These are phyloP conservation scores for Xenopus laevis DNA, from an alignment of 2,113 vertebrate species.

Conservation along the genomic window DNA sequence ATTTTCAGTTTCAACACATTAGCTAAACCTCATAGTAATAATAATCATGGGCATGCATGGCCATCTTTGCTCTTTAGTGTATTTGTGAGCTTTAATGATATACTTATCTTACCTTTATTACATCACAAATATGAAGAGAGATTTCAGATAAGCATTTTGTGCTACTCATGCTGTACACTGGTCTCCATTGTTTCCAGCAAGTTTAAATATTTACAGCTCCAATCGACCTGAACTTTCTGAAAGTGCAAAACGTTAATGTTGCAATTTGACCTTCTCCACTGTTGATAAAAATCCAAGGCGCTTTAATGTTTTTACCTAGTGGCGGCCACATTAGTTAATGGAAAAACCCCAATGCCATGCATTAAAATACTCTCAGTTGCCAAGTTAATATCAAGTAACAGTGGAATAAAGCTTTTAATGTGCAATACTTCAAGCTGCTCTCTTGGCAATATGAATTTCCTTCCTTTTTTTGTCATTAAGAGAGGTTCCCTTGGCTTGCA, in stretches of 20 bases:
- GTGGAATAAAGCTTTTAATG: background rate
- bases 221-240: background rate
- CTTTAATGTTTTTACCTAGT: constrained; percentile 12
- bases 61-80: too few relatives aligned
- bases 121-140: background rate
- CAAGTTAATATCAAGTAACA: constrained; percentile 29
- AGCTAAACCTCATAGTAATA: too few relatives aligned
- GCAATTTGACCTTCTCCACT: constrained; percentile 2
- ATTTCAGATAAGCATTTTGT: background rate
- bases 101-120: too few relatives aligned
- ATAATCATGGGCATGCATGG: too few relatives aligned
- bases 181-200: background rate
- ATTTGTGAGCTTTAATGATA: too few relatives aligned
- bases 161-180: background rate
- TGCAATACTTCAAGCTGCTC: constrained; percentile 34
- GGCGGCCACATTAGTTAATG: constrained; percentile 21
- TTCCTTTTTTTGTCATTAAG: constrained; percentile 32
- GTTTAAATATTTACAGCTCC: background rate
- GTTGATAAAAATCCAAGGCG: background rate
- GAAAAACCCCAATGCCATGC: constrained; percentile 9
- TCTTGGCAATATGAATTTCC: constrained; percentile 30
- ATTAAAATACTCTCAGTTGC: constrained; percentile 21
- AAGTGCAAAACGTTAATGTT: background rate
- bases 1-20: too few relatives aligned
- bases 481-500: constrained; percentile 26